Evolutionary conservation across 2,888 invertebrate genomes (phyloP), one percentile per base, ranked within the genome.

Genomic region (Drosophila subquinaria): DNA sequence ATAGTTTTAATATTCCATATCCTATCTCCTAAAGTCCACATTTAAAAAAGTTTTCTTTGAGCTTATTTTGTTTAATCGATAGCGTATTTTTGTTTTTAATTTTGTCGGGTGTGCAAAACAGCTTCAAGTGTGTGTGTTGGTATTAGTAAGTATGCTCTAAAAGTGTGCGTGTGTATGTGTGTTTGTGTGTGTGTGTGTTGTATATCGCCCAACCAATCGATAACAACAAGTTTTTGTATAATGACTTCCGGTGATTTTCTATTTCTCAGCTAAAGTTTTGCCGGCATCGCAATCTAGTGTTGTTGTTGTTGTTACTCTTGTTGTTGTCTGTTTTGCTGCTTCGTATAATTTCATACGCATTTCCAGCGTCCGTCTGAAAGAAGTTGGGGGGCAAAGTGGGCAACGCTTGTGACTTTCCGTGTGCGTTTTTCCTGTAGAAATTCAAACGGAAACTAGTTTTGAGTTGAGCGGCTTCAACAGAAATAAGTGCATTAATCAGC

Each of bases 231-330:
- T 86, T 90, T 89, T 89, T 77, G 82, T 88, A 87, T 87, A 89
- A 89, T 90, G 83, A 89, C 89, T 89, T 89, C 89, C 88, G 89
- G 90, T 81, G 83, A 90, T 89, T 89, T 90, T 88, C 90, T 90
- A 82, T 88, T 87, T 88, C 86, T 88, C 78, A 81, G 81, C 81
- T 79, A 45, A 87, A 84, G 88, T 87, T 84, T 82, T 82, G 88
- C 88, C 88, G 88, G 82, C 78, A 63, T 63, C 64, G 80, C 59
- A 40, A 75, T 56, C 70, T 56, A 60, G 35, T 10, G 63, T 27
- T n/a, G 60, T 35, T 38, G 51, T 30, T 59, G 52, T 60, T 69
- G 67, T 59, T 51, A 47, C 17, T 27, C 56, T 33, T 61, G 65
- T 52, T 57, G 68, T 59, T 76, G 73, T 63, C 42, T 69, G 38